Evolutionary conservation across 2,888 invertebrate species (phyloP), one percentile per base, ranked within the genome.

Genomic region (Sesamia inferens): DNA sequence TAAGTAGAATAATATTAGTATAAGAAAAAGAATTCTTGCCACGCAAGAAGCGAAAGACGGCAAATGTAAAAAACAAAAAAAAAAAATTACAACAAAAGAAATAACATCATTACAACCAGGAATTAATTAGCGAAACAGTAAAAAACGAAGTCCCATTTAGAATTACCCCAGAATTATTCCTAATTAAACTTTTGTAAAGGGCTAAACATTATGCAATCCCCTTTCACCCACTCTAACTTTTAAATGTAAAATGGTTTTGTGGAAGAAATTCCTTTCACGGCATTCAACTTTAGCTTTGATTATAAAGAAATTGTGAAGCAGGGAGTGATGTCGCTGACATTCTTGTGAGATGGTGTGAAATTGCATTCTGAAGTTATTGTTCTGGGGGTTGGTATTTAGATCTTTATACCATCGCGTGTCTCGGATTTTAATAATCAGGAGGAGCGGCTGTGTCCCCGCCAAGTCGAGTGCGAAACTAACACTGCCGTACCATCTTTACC

Each of bases 261-360:
- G 76, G 79, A 81, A 89, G 89, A 89, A 91, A 91, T 91, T 88
- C 85, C 79, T 82, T 90, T 90, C 87, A 89, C 88, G 88, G 87
- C 83, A 82, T 82, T 81, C 84, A 80, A 81, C 83, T 77, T 78
- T 69, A 79, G 80, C 63, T 67, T 74, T 58, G 47, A 71, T 69
- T 70, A 55, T 80, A 68, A 71, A 72, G 67, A 71, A 82, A 83
- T 76, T 78, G 66, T 74, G 66, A 55, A 78, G 68, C 71, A 65
- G 71, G 63, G 83, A 80, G 61, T 66, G 61, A 85, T 83, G 74
- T 72, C 55, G 57, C 48, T 39, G 44, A 81, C 55, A 72, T 83
- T 82, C 81, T 73, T 76, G 42, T 54, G 24, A 64, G 76, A 84
- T 76, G 39, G 42, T 68, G 66, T 62, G 54, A 71, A 66, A 84